These are phyloP conservation scores for Melangyna quadrimaculata DNA, from an alignment of 2,888 invertebrate species.

Conservation along the genomic window DNA sequence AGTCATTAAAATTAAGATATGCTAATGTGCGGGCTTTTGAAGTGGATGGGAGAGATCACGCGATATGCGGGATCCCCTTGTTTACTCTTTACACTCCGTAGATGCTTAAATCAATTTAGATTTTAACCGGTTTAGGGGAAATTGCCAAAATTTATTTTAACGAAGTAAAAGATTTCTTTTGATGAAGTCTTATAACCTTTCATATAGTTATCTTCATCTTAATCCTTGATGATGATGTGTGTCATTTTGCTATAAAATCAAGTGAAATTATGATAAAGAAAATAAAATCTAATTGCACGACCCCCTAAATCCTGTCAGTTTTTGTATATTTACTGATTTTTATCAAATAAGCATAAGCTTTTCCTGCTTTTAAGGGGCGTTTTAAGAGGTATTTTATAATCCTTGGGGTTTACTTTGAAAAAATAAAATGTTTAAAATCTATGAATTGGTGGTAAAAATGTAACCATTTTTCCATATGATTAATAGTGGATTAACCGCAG, in stretches of 20 bases:
- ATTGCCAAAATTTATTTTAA: slow-evolving; percentile 12
- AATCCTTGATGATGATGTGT: not conserved
- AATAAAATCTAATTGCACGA: not conserved
- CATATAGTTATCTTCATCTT: not conserved
- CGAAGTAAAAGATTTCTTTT: slow-evolving; percentile 12
- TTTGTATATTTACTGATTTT: not conserved
- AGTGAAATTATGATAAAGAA: not conserved
- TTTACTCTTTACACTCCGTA: not conserved
- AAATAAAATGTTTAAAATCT: not conserved
- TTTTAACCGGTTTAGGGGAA: slow-evolving; percentile 2
- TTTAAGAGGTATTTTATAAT: not conserved
- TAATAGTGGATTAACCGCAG: too few species aligned
- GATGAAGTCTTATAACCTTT: not conserved
- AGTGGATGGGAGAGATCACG: not conserved
- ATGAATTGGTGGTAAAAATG: too few species aligned
- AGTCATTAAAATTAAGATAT: slow-evolving; percentile 69
- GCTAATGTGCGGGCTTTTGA: slow-evolving; percentile 51
- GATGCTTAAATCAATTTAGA: slow-evolving; percentile 40
- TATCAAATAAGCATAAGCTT: not conserved
- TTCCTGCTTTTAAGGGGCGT: not conserved
- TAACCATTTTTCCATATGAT: too few species aligned
- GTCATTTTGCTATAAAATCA: not conserved
- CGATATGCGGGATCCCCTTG: slow-evolving; percentile 7
- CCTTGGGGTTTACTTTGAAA: not conserved
- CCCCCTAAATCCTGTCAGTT: not conserved